Evolutionary conservation across 2,888 invertebrate species (phyloP), one percentile per base, ranked within the genome.

Genomic region (Calliphora vomitoria): DNA sequence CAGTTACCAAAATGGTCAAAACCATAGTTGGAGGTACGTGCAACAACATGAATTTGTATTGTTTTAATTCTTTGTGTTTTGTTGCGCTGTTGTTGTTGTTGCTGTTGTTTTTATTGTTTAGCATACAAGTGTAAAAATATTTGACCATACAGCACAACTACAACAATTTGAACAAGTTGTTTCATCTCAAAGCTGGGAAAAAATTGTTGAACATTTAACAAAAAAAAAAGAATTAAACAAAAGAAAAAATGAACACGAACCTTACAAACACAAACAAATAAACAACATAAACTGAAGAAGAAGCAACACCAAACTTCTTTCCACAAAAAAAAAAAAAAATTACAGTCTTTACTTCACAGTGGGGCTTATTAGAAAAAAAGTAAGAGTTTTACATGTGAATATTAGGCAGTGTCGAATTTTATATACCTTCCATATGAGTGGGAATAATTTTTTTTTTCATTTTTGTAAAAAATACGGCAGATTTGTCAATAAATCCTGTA

Each of bases 41-140:
- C 74, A 75, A 8, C 20, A 60, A 64, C 68, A 18, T 31, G 58
- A 69, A 31, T 69, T 47, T 78, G 71, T 62, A 55, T 44, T 78
- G 64, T 78, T 83, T 71, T 64, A 31, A 55, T 62, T 64, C 25
- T 10, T 69, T 41, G 2, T 68, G 25, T 25, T 50, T 75, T 18
- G 10, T 44, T 60, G 15, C 11, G 15, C 11, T 50, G 62, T 75
- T 35, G 50, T 4, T 31, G n/a, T n/a, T n/a, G n/a, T 44, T 60
- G 15, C 11, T 50, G 62, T 75, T 35, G 50, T 4, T 31, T 66
- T 78, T 58, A 60, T 44, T 71, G 62, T 71, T 66, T 64, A 81
- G 64, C 64, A 60, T 38, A 85, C 80, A 81, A 82, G 81, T 85
- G 64, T 72, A 76, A 71, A 82, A 64, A 66, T 58, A 66, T 60